Percentiles rank a stretch among this genome's conserved stretches.
These are phyloP conservation scores for Apomyelois bistriatella DNA, from an alignment of 2,888 invertebrate species.

Conservation along the genomic window DNA sequence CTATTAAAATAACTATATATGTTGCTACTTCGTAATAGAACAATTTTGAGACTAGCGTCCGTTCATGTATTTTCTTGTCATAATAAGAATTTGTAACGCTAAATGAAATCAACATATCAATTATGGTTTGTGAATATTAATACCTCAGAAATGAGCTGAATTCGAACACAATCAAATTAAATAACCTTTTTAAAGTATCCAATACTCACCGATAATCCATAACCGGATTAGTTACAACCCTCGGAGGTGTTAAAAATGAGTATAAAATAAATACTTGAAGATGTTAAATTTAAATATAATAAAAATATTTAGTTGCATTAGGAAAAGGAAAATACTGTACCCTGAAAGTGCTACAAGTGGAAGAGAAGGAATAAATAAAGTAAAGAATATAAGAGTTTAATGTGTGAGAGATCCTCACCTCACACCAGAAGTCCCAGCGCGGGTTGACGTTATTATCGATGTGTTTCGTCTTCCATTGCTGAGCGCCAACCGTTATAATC, in stretches of 20 bases:
- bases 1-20: no score
- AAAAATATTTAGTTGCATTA: background rate
- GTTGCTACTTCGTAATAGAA: background rate
- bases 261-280: conserved; percentile 27
- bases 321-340: conserved; percentile 1
- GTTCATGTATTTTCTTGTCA: conserved; percentile 20
- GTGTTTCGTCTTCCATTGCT: conserved; percentile 95
- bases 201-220: conserved; percentile 19
- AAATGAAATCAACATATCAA: background rate
- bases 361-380: conserved; percentile 16
- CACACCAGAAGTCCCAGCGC: conserved; percentile 98
- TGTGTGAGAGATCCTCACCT: conserved; percentile 81
- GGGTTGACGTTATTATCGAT: conserved; percentile 97
- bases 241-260: conserved; percentile 11
- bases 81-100: conserved; percentile 21
- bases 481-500: conserved; percentile 93
- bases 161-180: conserved; percentile 28
- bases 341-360: conserved; percentile 20
- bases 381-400: conserved; percentile 3
- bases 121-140: conserved; percentile 4
- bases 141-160: conserved; percentile 43
- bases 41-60: background rate
- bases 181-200: conserved; percentile 17
- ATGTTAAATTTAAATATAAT: conserved; percentile 21
- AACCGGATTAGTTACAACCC: conserved; percentile 18